A percentile compares a stretch with the other conserved stretches of the same genome.
Conservation (phyloP, 2,113 vertebrate genomes). For the Lycocorax pyrrhopterus region DNA sequence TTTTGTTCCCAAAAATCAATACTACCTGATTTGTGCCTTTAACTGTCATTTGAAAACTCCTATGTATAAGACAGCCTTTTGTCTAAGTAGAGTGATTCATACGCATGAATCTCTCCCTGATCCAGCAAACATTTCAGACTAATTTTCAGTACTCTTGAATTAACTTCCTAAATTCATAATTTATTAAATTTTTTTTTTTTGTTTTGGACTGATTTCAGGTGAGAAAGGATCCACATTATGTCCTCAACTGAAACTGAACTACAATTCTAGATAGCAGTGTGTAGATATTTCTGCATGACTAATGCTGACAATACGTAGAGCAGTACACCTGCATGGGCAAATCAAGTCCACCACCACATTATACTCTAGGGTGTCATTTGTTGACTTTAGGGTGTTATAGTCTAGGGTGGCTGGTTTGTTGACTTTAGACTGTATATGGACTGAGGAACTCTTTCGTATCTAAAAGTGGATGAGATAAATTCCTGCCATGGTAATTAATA, state of each 20-base stretch:
- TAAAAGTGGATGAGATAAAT: neutral
- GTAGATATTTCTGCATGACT: neutral
- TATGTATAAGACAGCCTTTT: neutral
- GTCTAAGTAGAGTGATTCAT: neutral
- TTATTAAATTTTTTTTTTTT: neutral
- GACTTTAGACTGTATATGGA: neutral
- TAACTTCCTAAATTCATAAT: neutral
- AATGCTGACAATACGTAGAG: neutral
- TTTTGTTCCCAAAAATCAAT: neutral
- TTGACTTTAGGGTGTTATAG: neutral
- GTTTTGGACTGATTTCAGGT: neutral
- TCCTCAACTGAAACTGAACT: neutral
- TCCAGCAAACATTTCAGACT: neutral
- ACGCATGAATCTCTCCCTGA: neutral
- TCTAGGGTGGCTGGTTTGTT: neutral
- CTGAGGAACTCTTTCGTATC: neutral
- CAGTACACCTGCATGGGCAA: neutral
- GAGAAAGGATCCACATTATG: neutral
- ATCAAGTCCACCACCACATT: neutral
- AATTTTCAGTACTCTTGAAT: neutral
- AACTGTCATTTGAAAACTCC: neutral
- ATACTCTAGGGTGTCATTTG: neutral
- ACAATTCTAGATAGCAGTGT: neutral
- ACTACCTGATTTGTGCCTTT: neutral
- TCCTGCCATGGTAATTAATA: neutral